Base-by-base conservation (phyloP, 2,797 vertebrate species). In the Nothura maculosa region DNA sequence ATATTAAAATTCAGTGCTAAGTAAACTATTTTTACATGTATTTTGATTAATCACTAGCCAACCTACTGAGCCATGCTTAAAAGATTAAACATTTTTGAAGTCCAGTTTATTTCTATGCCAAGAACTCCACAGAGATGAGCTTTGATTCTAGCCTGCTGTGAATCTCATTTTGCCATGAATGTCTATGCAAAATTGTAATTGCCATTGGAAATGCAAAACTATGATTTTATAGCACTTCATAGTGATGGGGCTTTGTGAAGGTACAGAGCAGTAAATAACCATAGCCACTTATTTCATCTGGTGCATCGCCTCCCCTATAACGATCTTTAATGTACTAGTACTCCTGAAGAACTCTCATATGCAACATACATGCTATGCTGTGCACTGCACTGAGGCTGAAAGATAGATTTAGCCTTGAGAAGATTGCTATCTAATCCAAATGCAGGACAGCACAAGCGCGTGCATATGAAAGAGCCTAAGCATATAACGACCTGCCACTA, bases 71-170 rank as follows among this genome's bases (percentile, higher is more conserved):
- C 80, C 9, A 63, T 38, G 36, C 32, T 85, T 70, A 82, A 77
- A 16, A 68, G 32, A 87, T 89, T 75, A 80, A 75, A 82, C 82
- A 62, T 40, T 89, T 84, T 68, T 89, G 40, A 95, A 83, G 48
- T 34, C 57, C n/a, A 0, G n/a, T 82, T 92, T 87, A 60, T 70
- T 91, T 92, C 38, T 12, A 66, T 61, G 34, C 30, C 68, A 83
- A 84, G 62, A 89, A 72, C 28, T 58, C 61, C 72, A 89, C 24
- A 82, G 54, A 80, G 58, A 75, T 50, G 15, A 77, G 3, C 19
- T 61, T 28, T 88, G 30, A 70, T 58, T 81, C 48, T 76, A 77
- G 27, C 38, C 66, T 45, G 64, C n/a, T 15, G 6, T 61, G 54
- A 78, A 58, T 40, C 8, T 62, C 18, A 22, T 92, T 85, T 81